phyloP scores from a whole-genome alignment of 2,113 vertebrate genomes.

The Festucalex cinctus region DNA sequence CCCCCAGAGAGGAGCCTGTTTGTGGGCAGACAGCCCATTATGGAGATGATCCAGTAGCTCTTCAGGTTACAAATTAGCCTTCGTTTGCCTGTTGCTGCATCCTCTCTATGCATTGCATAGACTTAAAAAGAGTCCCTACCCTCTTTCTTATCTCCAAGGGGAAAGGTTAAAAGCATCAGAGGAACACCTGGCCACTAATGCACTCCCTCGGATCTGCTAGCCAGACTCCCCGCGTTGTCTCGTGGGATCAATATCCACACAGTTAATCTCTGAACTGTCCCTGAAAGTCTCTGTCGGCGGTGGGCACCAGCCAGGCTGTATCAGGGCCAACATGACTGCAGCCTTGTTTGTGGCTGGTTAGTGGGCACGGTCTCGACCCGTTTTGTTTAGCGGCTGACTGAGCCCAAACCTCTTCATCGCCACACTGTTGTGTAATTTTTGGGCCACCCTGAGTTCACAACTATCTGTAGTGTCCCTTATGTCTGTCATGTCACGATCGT shows the following conservation, averaged over 20 bases:
- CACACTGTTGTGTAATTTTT: slow-evolving; percentile 50
- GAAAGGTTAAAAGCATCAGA: slow-evolving; percentile 51
- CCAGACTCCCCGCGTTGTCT: slow-evolving; percentile 42
- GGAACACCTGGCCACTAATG: slow-evolving; percentile 54
- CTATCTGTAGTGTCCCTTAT: slow-evolving; percentile 21
- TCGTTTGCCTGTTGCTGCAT: slow-evolving; percentile 24
- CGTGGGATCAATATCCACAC: slow-evolving; percentile 53
- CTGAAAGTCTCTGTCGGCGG: slow-evolving; percentile 41
- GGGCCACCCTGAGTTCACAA: slow-evolving; percentile 50
- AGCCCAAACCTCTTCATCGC: slow-evolving; percentile 26
- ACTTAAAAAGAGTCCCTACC: slow-evolving; percentile 33
- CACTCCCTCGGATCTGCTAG: slow-evolving; percentile 46
- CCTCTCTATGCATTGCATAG: slow-evolving; percentile 16
- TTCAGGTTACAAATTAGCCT: slow-evolving; percentile 69
- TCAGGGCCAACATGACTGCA: slow-evolving; percentile 10
- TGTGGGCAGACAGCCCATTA: slow-evolving; percentile 60
- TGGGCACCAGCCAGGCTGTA: slow-evolving; percentile 33
- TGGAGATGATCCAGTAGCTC: slow-evolving; percentile 58
- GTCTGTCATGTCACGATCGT: slow-evolving; percentile 14
- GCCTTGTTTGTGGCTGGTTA: slow-evolving; percentile 25
- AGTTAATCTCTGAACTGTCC: slow-evolving; percentile 30
- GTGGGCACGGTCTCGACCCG: slow-evolving; percentile 19
- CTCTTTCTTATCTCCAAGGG: slow-evolving; percentile 46
- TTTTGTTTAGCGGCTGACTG: slow-evolving; percentile 41
- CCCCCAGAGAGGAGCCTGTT: slow-evolving; percentile 52